A percentile compares a stretch with the other conserved stretches of the same genome.
phyloP scores from a whole-genome alignment of 2,888 invertebrate species.

The Drosophila antonietae region DNA sequence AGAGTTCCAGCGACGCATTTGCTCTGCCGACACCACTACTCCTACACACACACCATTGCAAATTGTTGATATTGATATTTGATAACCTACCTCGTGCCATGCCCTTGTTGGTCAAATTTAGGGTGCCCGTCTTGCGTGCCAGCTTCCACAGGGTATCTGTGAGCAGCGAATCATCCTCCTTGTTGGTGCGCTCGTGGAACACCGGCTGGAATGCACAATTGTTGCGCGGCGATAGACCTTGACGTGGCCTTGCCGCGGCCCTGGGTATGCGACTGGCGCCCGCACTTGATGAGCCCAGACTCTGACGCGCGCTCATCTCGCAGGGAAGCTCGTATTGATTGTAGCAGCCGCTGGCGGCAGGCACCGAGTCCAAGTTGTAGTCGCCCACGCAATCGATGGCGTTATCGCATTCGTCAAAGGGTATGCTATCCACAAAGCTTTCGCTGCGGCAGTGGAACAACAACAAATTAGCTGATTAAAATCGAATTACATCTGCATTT shows the following conservation, averaged over 20 bases:
- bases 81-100: constrained; percentile 88
- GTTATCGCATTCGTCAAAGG: constrained; percentile 6
- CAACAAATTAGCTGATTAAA: neutral
- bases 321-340: constrained; percentile 34
- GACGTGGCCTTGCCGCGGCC: constrained; percentile 46
- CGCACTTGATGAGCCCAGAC: neutral
- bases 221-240: constrained; percentile 52
- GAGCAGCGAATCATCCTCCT: constrained; percentile 88
- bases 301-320: constrained; percentile 38
- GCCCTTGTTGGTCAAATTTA: constrained; percentile 91
- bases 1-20: constrained; percentile 53
- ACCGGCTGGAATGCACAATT: constrained; percentile 85
- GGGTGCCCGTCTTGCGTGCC: constrained; percentile 91
- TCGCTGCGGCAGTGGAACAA: constrained; percentile 12
- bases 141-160: constrained; percentile 90
- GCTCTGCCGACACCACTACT: constrained; percentile 47
- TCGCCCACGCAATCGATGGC: constrained; percentile 22
- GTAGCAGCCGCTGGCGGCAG: constrained; percentile 22
- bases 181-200: constrained; percentile 87
- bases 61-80: neutral
- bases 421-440: neutral
- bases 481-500: constrained; percentile 2
- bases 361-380: constrained; percentile 11
- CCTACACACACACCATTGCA: constrained; percentile 22
- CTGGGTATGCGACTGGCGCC: constrained; percentile 57